Evolutionary conservation across 2,888 invertebrate species (phyloP).

Genomic region (Troilus luridus): DNA sequence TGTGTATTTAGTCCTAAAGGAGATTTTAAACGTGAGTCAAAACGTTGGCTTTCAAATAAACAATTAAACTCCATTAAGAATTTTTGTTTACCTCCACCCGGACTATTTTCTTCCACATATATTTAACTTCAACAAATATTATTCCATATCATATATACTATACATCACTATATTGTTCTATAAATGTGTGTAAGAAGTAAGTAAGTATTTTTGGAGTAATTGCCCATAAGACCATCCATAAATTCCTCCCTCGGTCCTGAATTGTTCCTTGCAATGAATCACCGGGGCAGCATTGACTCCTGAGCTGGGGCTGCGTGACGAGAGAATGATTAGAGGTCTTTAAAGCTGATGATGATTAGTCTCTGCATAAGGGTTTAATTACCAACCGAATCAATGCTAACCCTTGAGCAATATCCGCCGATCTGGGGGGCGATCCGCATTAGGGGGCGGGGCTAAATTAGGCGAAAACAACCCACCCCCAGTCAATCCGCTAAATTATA

Average conservation of each 20-base stretch:
- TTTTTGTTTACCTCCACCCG: too few species aligned
- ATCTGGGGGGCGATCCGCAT: slow-evolving; percentile 4
- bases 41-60: too few species aligned
- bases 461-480: slow-evolving; percentile 49
- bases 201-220: not conserved
- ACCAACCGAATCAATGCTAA: slow-evolving; percentile 40
- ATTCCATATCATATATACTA: too few species aligned
- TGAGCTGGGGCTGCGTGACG: not conserved
- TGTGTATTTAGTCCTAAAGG: too few species aligned
- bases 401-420: slow-evolving; percentile 35
- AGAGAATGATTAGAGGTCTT: slow-evolving; percentile 46
- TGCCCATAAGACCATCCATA: not conserved
- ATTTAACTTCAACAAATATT: too few species aligned
- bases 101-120: too few species aligned
- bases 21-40: too few species aligned
- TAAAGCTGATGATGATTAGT: slow-evolving; percentile 49
- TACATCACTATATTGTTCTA: too few species aligned
- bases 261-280: not conserved
- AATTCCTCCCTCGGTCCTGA: not conserved
- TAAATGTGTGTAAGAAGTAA: too few species aligned
- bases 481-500: slow-evolving; percentile 57
- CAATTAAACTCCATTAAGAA: too few species aligned
- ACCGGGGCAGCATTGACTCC: not conserved
- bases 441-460: slow-evolving; percentile 49
- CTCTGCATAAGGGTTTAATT: slow-evolving; percentile 44